phyloP scores from a whole-genome alignment of 2,797 vertebrate genomes.

The Falco berigora region DNA sequence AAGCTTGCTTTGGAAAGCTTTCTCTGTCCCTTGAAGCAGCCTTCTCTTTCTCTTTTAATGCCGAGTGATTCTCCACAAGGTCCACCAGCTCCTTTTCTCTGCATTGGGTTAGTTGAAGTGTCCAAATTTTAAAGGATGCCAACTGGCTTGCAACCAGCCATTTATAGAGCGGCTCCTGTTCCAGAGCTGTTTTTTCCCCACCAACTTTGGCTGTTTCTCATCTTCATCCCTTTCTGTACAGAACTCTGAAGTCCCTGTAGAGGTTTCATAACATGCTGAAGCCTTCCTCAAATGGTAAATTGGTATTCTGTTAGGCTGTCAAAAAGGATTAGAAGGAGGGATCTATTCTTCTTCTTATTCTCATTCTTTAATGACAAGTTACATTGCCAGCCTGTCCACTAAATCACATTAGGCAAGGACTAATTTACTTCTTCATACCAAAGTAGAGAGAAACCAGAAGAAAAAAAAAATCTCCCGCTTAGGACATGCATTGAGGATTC shows the following conservation, averaged over 20 bases:
- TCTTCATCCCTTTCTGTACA: conserved; percentile 1
- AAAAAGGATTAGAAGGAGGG: conserved; percentile 47
- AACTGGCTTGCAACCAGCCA: neutral
- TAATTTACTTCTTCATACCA: conserved; percentile 36
- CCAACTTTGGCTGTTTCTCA: conserved; percentile 20
- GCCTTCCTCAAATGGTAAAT: conserved; percentile 55
- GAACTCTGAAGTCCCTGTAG: conserved; percentile 37
- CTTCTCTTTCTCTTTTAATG: neutral
- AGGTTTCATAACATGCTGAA: conserved; percentile 46
- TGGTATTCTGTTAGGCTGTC: conserved; percentile 58
- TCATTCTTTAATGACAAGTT: conserved; percentile 50
- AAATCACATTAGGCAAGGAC: conserved; percentile 54
- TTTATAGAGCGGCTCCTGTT: neutral
- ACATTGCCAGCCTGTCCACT: conserved; percentile 42
- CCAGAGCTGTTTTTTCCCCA: neutral
- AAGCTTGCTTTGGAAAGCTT: neutral
- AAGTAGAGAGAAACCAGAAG: neutral
- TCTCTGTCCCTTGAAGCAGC: neutral
- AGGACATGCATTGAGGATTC: neutral
- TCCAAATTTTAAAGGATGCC: conserved; percentile 5
- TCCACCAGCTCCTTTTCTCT: neutral
- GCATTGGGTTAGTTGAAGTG: neutral
- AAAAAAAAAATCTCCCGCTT: neutral
- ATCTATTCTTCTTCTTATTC: conserved; percentile 42
- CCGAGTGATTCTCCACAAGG: neutral